Conservation (phyloP, 2,113 vertebrate species). For the Raphicerus campestris region DNA sequence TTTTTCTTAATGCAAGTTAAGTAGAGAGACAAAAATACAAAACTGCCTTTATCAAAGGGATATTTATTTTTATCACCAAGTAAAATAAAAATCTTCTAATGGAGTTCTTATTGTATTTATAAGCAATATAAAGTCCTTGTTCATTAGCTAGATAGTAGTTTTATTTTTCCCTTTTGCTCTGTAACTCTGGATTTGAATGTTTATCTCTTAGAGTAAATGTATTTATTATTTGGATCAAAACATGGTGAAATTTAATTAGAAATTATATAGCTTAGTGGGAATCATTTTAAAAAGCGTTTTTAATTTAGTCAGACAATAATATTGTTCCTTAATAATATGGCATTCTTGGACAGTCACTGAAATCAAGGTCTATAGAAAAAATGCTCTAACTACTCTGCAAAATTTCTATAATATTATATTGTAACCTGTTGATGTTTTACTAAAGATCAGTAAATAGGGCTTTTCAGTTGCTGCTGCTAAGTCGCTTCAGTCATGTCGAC, state of each 20-base stretch:
- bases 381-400: not conserved
- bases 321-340: not conserved
- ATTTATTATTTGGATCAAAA: constrained; percentile 41
- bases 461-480: not conserved
- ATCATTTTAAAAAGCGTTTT: not conserved
- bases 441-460: not conserved
- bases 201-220: constrained; percentile 13
- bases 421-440: not conserved
- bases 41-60: not conserved
- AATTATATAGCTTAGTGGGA: not conserved
- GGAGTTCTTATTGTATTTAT: not conserved
- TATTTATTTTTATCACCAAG: constrained; percentile 29
- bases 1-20: constrained; percentile 17
- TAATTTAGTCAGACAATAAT: not conserved
- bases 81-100: constrained; percentile 13
- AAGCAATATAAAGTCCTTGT: constrained; percentile 33
- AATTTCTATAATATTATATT: not conserved
- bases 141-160: constrained; percentile 39
- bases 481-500: too few relatives aligned
- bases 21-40: not conserved
- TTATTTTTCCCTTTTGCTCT: not conserved
- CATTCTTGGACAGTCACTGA: not conserved
- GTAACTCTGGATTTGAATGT: constrained; percentile 15
- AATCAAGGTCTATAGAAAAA: not conserved
- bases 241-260: constrained; percentile 32